phyloP scores from a whole-genome alignment of 2,113 vertebrate genomes.

The Micronycteris hirsuta region DNA sequence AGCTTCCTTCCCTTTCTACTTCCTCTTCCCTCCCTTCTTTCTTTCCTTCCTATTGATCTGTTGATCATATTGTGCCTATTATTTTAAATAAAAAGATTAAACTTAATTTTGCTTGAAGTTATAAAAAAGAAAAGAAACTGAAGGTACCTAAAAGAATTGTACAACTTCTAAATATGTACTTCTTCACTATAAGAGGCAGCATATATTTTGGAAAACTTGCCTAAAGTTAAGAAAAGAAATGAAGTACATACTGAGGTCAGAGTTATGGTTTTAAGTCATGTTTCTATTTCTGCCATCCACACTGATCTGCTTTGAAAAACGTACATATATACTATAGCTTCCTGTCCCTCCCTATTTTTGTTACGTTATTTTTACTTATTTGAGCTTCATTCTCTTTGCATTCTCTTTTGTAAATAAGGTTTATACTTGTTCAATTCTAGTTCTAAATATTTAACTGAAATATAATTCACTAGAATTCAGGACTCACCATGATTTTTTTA shows the following conservation, averaged over 20 bases:
- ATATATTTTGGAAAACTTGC: background rate
- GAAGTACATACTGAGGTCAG: background rate
- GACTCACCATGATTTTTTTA: background rate
- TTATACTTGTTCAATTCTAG: background rate
- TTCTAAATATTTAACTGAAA: background rate
- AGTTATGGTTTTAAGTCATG: background rate
- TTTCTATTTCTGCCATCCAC: background rate
- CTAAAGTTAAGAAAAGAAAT: background rate
- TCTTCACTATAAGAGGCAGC: background rate
- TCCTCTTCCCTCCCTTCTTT: background rate
- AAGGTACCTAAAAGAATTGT: background rate
- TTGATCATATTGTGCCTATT: background rate
- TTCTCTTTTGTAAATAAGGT: background rate
- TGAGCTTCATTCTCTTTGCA: background rate
- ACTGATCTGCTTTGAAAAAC: background rate
- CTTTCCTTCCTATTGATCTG: background rate
- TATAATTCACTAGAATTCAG: background rate
- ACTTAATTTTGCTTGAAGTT: background rate
- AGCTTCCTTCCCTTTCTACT: background rate
- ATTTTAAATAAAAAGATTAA: constrained; percentile 15
- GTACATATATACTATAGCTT: background rate
- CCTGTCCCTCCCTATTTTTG: background rate
- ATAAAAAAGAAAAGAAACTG: background rate
- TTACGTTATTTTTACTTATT: background rate
- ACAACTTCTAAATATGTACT: background rate